Conservation (phyloP, 1,140 invertebrate species). For the Hypothenemus hampei region DNA sequence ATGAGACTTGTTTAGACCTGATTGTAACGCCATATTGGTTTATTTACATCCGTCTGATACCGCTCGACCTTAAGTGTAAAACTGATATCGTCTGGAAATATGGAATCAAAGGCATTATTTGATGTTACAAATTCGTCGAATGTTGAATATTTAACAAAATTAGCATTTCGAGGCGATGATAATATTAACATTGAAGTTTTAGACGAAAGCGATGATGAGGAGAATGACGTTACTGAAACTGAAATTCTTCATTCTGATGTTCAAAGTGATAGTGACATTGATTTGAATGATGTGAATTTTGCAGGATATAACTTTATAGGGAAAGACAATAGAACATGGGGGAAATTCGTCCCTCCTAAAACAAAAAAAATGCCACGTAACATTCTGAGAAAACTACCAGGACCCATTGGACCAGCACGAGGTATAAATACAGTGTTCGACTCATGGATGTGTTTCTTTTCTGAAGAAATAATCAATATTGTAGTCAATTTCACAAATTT, state of each 20-base stretch:
- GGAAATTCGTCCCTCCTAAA: slow-evolving; percentile 1
- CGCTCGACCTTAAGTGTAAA: not conserved
- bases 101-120: slow-evolving; percentile 6
- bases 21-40: not conserved
- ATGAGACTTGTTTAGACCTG: not conserved
- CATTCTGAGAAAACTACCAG: slow-evolving; percentile 13
- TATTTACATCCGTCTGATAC: slow-evolving; percentile 5
- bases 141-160: slow-evolving; percentile 5
- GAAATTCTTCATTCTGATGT: slow-evolving; percentile 1
- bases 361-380: not conserved
- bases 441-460: slow-evolving; percentile 32
- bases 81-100: slow-evolving; percentile 3
- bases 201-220: slow-evolving; percentile 3
- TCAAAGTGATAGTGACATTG: slow-evolving; percentile 1
- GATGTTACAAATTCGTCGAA: slow-evolving; percentile 1
- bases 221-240: slow-evolving; percentile 3
- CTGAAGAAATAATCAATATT: slow-evolving; percentile 26
- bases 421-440: slow-evolving; percentile 24
- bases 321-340: slow-evolving; percentile 1
- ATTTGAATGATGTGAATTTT: too few species aligned
- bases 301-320: slow-evolving; percentile 1
- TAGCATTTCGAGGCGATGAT: slow-evolving; percentile 2
- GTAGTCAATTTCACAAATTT: slow-evolving; percentile 33
- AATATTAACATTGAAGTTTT: slow-evolving; percentile 2
- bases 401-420: slow-evolving; percentile 24